Percentiles rank a stretch among this genome's conserved stretches.
Evolutionary conservation across 2,888 invertebrate species (phyloP).

Genomic region (Scaptomyza caliginosa): DNA sequence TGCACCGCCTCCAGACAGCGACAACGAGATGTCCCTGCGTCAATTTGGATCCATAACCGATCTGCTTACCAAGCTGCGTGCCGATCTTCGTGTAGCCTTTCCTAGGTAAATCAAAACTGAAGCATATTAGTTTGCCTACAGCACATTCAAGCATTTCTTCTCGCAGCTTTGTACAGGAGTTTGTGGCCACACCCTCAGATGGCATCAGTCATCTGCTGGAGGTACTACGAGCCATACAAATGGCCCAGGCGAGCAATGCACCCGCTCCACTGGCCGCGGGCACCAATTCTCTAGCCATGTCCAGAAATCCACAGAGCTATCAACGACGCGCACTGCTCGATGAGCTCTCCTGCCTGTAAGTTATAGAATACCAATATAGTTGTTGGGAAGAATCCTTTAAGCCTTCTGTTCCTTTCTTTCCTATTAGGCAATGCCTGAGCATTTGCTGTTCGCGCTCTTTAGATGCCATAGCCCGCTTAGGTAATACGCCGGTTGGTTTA

Average conservation of each 20-base stretch:
- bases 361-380: slow-evolving; percentile 35
- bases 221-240: slow-evolving; percentile 92
- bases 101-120: slow-evolving; percentile 88
- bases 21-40: slow-evolving; percentile 93
- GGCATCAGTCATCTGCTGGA: slow-evolving; percentile 93
- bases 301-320: slow-evolving; percentile 87
- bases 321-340: slow-evolving; percentile 91
- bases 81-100: slow-evolving; percentile 93
- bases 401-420: fast-evolving
- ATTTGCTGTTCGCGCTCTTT: slow-evolving; percentile 91
- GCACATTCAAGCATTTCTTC: background rate
- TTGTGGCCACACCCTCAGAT: slow-evolving; percentile 93
- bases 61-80: slow-evolving; percentile 92
- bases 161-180: slow-evolving; percentile 95
- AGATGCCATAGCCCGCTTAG: slow-evolving; percentile 91
- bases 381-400: background rate
- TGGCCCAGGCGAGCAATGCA: slow-evolving; percentile 89
- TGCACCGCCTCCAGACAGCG: slow-evolving; percentile 86
- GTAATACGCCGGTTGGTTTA: slow-evolving; percentile 91
- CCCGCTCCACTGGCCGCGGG: slow-evolving; percentile 65
- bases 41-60: slow-evolving; percentile 95
- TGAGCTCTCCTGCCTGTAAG: slow-evolving; percentile 93
- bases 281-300: slow-evolving; percentile 78
- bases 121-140: background rate
- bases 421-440: slow-evolving; percentile 90